A percentile compares a stretch with the other conserved stretches of the same genome.
Evolutionary conservation across 1,140 invertebrate species (phyloP).

Genomic region (Drosophila sechellia): DNA sequence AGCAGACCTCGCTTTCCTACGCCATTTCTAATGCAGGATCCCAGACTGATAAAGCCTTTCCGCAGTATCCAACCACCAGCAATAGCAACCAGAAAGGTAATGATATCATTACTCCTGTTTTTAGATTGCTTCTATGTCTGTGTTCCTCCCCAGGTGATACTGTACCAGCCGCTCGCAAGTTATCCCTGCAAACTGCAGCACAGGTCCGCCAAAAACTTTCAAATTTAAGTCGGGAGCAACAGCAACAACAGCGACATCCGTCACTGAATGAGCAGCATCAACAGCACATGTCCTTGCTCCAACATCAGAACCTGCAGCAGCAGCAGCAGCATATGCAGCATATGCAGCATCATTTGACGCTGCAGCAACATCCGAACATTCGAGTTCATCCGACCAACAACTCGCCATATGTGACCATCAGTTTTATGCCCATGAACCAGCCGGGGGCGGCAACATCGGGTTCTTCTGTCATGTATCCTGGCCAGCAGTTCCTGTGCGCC

Average conservation of each 20-base stretch:
- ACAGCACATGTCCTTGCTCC: not conserved
- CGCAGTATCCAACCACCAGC: not conserved
- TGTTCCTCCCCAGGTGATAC: not conserved
- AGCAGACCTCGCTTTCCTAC: not conserved
- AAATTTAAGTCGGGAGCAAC: no score
- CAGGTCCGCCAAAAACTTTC: not conserved
- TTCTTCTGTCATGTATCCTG: conserved; percentile 21
- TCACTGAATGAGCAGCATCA: not conserved
- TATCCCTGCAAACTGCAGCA: not conserved
- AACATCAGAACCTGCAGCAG: not conserved
- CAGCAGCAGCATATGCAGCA: not conserved
- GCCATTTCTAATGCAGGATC: not conserved
- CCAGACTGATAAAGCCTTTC: not conserved
- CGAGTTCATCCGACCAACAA: not conserved
- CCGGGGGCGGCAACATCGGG: not conserved
- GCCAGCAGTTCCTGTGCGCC: conserved; percentile 20
- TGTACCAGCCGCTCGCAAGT: not conserved
- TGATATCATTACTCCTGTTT: not conserved
- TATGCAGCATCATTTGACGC: not conserved
- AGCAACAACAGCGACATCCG: not conserved
- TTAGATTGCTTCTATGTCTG: not conserved
- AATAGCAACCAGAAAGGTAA: not conserved
- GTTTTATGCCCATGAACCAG: conserved; percentile 20
- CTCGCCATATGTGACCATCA: conserved; percentile 47
- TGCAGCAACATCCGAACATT: not conserved